These are phyloP conservation scores for Chelidonichthys spinosus DNA, from an alignment of 2,797 vertebrate genomes.

Conservation along the genomic window DNA sequence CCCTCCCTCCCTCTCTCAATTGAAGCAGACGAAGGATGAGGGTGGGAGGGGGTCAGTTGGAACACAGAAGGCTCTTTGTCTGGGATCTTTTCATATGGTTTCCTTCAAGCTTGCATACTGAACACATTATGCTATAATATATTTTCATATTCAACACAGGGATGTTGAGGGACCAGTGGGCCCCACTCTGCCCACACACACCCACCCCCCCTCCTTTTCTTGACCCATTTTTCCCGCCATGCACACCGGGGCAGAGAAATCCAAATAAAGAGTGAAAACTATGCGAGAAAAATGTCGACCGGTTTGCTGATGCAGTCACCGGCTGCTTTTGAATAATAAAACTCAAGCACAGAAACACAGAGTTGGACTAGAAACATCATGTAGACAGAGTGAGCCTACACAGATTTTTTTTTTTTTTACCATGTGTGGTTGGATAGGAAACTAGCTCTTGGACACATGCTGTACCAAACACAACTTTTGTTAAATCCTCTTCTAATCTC, in stretches of 20 bases:
- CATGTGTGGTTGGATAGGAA: conserved; percentile 23
- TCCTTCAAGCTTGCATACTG: conserved; percentile 89
- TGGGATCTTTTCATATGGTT: conserved; percentile 88
- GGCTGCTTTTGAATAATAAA: conserved; percentile 60
- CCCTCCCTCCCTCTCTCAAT: conserved; percentile 46
- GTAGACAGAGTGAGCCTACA: conserved; percentile 18
- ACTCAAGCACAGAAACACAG: conserved; percentile 37
- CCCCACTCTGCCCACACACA: conserved; percentile 42
- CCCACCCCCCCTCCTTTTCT: conserved; percentile 34
- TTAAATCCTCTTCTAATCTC: too few relatives aligned
- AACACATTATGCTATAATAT: conserved; percentile 88
- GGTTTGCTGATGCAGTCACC: conserved; percentile 43
- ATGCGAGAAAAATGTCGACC: conserved; percentile 49
- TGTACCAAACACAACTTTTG: conserved; percentile 14
- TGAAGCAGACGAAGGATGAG: conserved; percentile 77
- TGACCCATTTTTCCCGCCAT: conserved; percentile 65
- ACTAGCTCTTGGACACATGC: conserved; percentile 33
- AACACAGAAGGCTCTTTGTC: conserved; percentile 89
- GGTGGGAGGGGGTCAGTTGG: conserved; percentile 80
- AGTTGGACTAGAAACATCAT: conserved; percentile 30
- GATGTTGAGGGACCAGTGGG: conserved; percentile 71
- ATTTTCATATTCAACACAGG: conserved; percentile 86
- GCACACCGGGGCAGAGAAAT: conserved; percentile 45
- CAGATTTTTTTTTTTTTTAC: conserved; percentile 26
- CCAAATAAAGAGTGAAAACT: conserved; percentile 64